Conservation (phyloP, 2,797 vertebrate species). For the Karalla daura region DNA sequence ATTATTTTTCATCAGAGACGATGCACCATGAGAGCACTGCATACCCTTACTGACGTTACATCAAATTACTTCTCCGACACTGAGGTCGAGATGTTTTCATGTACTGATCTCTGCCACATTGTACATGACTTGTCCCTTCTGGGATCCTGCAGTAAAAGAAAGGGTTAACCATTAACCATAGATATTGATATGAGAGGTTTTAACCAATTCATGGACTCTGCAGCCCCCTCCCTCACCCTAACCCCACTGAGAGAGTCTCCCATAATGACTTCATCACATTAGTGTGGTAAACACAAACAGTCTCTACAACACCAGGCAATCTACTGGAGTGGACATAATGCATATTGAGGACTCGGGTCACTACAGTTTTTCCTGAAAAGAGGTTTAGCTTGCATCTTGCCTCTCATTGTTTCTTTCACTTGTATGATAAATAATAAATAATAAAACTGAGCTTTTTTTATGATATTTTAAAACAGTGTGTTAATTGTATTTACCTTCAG, state of each 20-base stretch:
- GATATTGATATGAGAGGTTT: slow-evolving; percentile 26
- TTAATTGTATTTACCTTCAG: neutral
- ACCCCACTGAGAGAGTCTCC: slow-evolving; percentile 21
- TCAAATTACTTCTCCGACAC: neutral
- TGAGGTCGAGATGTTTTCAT: neutral
- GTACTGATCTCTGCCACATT: neutral
- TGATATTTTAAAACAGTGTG: neutral
- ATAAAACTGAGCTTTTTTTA: neutral
- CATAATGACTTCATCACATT: slow-evolving; percentile 53
- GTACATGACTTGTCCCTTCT: too few relatives aligned
- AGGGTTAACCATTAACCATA: slow-evolving; percentile 25
- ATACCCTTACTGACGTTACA: neutral
- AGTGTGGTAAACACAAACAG: slow-evolving; percentile 32
- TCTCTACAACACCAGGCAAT: slow-evolving; percentile 49
- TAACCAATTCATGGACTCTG: slow-evolving; percentile 31
- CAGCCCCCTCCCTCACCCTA: too few relatives aligned
- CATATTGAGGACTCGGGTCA: slow-evolving; percentile 15
- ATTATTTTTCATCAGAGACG: too few relatives aligned
- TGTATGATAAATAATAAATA: neutral
- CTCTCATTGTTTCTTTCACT: neutral
- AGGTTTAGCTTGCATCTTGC: neutral
- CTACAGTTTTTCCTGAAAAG: neutral
- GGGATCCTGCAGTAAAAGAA: neutral
- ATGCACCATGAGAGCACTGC: neutral
- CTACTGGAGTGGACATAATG: slow-evolving; percentile 45